phyloP scores from a whole-genome alignment of 2,113 vertebrate species.

The Boulengeromyrus knoepffleri region DNA sequence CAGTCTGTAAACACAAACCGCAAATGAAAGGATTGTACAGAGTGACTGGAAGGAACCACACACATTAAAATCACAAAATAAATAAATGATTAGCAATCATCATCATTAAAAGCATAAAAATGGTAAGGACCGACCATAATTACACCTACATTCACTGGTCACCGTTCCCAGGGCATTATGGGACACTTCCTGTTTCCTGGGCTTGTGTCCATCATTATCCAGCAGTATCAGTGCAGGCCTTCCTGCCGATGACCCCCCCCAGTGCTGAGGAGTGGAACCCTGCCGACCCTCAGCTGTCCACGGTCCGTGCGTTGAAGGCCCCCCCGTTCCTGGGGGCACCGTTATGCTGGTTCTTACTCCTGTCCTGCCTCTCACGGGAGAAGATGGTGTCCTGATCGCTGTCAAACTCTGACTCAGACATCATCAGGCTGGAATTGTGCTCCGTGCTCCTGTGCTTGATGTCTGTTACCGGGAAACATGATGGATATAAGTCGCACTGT shows the following conservation, averaged over 20 bases:
- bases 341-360: slow-evolving; percentile 53
- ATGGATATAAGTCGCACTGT: neutral
- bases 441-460: slow-evolving; percentile 86
- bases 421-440: slow-evolving; percentile 88
- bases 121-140: slow-evolving; percentile 7
- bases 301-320: slow-evolving; percentile 61
- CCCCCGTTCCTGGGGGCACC: slow-evolving; percentile 61
- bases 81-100: neutral
- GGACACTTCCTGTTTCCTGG: slow-evolving; percentile 4
- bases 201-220: slow-evolving; percentile 7
- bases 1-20: neutral
- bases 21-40: neutral
- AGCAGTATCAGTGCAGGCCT: neutral
- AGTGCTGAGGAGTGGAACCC: neutral
- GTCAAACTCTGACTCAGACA: slow-evolving; percentile 85
- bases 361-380: slow-evolving; percentile 65
- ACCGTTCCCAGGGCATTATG: slow-evolving; percentile 10
- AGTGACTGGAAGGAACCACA: neutral
- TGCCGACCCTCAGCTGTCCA: slow-evolving; percentile 52
- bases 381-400: slow-evolving; percentile 84
- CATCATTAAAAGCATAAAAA: neutral
- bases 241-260: neutral
- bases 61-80: neutral
- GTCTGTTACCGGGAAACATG: slow-evolving; percentile 47
- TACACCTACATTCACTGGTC: slow-evolving; percentile 34